Percentiles rank a stretch among this genome's conserved stretches.
Conservation (phyloP, 2,797 vertebrate genomes). For the Pseudocheirus occidentalis region DNA sequence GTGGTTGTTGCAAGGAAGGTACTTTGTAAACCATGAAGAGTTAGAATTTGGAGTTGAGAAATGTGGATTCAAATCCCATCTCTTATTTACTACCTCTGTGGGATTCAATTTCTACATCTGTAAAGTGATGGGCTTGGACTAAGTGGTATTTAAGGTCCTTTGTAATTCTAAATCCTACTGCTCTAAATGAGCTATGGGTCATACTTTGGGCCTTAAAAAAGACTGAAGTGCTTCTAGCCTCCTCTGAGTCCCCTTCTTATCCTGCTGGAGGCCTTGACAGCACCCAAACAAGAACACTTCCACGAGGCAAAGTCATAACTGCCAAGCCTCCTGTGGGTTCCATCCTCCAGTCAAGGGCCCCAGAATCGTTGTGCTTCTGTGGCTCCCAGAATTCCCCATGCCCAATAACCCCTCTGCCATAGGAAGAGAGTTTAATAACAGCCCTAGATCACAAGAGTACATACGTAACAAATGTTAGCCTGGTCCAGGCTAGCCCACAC, state of each 20-base stretch:
- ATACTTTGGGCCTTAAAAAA: background rate
- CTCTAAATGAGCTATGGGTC: background rate
- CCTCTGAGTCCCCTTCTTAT: background rate
- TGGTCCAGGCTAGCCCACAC: background rate
- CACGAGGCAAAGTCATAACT: background rate
- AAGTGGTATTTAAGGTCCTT: background rate
- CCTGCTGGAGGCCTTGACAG: background rate
- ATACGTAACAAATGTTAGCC: background rate
- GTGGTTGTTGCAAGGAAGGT: background rate
- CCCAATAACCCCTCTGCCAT: accelerated
- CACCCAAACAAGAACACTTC: background rate
- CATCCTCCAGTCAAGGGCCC: background rate
- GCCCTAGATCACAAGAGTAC: accelerated
- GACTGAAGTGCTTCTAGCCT: background rate
- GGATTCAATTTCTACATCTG: background rate
- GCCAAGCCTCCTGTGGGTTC: background rate
- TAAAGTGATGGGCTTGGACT: background rate
- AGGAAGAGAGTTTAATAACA: conserved; percentile 33
- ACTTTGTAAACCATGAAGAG: background rate
- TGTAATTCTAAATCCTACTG: background rate
- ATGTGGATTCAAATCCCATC: background rate
- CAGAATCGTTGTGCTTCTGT: background rate
- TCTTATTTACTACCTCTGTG: background rate
- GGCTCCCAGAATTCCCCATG: background rate
- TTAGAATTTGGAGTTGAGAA: background rate